phyloP scores from a whole-genome alignment of 2,113 vertebrate genomes.

The Gasterosteus nipponicus region DNA sequence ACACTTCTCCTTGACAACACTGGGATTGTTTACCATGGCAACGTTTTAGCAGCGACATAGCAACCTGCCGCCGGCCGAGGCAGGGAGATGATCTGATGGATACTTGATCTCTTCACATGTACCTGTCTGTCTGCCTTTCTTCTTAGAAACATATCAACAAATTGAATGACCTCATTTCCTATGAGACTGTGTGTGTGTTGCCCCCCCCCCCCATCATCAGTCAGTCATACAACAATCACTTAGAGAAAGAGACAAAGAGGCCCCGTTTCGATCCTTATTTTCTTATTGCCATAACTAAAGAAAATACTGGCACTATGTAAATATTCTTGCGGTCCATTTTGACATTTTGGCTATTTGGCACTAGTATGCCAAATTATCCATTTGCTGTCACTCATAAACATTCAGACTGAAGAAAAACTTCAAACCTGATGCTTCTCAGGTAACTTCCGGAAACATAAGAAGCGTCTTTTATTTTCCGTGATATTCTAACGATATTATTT shows the following conservation, averaged over 20 bases:
- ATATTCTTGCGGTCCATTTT: not conserved
- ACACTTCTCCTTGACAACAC: constrained; percentile 46
- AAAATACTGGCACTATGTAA: not conserved
- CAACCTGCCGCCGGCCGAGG: constrained; percentile 36
- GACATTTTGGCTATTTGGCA: not conserved
- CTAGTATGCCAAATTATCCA: not conserved
- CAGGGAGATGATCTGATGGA: constrained; percentile 55
- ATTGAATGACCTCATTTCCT: constrained; percentile 29
- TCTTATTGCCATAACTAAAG: not conserved
- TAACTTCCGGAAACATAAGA: not conserved
- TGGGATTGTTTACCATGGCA: constrained; percentile 74
- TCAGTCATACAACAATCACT: constrained; percentile 3
- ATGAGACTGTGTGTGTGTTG: constrained; percentile 16
- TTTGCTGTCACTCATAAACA: not conserved
- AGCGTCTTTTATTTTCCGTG: not conserved
- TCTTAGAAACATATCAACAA: constrained; percentile 27
- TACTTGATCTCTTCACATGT: constrained; percentile 50
- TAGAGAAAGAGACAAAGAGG: not conserved
- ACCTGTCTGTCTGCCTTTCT: constrained; percentile 13
- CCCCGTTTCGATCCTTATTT: not conserved
- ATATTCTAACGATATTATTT: not conserved
- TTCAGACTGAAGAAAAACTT: not conserved
- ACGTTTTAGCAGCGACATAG: constrained; percentile 38
- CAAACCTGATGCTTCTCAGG: not conserved
- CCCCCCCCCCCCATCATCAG: too few species aligned